Evolutionary conservation across 1,140 invertebrate species (phyloP), one percentile per base, ranked within the genome.

Genomic region (Drosophila littoralis): DNA sequence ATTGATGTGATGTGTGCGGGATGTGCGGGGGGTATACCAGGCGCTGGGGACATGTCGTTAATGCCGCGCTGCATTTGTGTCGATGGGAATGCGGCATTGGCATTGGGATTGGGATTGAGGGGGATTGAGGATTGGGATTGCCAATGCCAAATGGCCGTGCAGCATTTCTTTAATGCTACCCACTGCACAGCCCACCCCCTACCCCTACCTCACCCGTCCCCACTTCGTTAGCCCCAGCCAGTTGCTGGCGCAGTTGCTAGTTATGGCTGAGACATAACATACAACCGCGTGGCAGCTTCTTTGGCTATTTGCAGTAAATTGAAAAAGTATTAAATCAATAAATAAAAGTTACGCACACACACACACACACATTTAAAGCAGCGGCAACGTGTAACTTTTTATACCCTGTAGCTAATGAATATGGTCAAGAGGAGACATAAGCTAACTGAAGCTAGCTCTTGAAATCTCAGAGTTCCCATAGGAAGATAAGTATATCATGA

Each of bases 271-370:
- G 58, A 68, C 64, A 66, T 35, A 51, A 68, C 64, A 66, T 35
- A 51, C 42, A 59, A 42, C 35, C 43, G 22, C 42, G 42, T 8
- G 28, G 60, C 54, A 80, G 76, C 83, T 82, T 80, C 81, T 84
- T 85, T 76, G 79, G 83, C 82, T 85, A 88, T 86, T 86, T 86
- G 84, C 82, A 86, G 82, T 86, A 86, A 86, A 86, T 86, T 86
- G 82, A 88, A 86, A 86, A 86, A 86, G 82, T 86, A 86, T 86
- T 86, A 86, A 86, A 86, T 86, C 82, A 86, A 86, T 86, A 86
- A 86, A 86, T 86, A 86, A 86, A 86, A 86, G 76, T 88, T 86
- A 81, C 81, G 61, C 81, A 74, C 73, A 77, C 64, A 73, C 28
- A 65, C 48, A 66, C 5, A 46, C 7, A 28, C 2, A 35, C 13